Evolutionary conservation across 2,888 invertebrate genomes (phyloP), one percentile per base, ranked within the genome.

Genomic region (Hecatera dysodea): DNA sequence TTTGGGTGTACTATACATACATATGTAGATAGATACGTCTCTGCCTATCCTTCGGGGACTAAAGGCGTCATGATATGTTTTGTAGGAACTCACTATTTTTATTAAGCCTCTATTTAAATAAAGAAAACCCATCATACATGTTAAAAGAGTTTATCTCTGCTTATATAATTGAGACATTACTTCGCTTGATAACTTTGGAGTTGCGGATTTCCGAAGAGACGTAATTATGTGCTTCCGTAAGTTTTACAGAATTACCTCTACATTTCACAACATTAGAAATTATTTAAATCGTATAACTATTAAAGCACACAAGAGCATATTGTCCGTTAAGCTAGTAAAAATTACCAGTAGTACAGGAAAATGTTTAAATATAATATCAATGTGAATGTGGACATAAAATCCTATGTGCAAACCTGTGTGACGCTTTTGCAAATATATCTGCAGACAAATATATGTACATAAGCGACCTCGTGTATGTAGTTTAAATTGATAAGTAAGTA

Each of bases 161-260:
- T 36, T 8, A 56, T 15, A 24, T 24, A 65, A 15, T 46, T 48
- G n/a, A 59, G 22, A 42, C 12, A 29, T 6, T 22, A n/a, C 22
- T 17, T 48, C 46, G 55, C 57, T 39, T 44, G 22, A 46, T 65
- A 19, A 33, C 24, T 52, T 12, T n/a, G 42, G 24, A 56, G 19
- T 42, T 57, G n/a, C 46, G 57, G 36, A 76, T n/a, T 2, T 59
- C 53, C 24, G 24, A 12, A 22, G 22, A 33, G 29, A 27, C n/a
- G n/a, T n/a, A n/a, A n/a, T n/a, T n/a, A n/a, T n/a, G n/a, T n/a
- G n/a, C n/a, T n/a, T n/a, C n/a, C n/a, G n/a, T 8, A 46, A 9
- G 55, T 3, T 48, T 42, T n/a, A 24, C n/a, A 48, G 33, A 75
- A 67, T n/a, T n/a, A n/a, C 19, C 42, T 22, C 19, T 66, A 1